Base-by-base conservation (phyloP, 2,113 vertebrate species). In the Antennarius striatus region DNA sequence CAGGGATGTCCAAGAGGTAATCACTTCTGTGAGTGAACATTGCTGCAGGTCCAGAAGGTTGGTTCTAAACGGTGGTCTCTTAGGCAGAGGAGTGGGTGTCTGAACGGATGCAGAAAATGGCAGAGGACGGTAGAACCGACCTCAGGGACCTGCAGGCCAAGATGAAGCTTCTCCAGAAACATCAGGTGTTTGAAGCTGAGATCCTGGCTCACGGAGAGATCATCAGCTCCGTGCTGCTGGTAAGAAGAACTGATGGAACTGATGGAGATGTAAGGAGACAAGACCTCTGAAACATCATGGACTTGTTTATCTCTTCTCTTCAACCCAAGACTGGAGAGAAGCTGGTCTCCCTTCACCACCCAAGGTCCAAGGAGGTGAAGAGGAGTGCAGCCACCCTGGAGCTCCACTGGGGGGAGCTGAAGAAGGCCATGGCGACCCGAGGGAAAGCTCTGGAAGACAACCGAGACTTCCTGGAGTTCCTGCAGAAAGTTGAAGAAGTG, bases 151-250 rank as follows among this genome's bases (percentile, higher is more conserved):
- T 96, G 73, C 90, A 91, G 69, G 91, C 90, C 45, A 95, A 94
- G 78, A 88, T 93, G 90, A 96, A 94, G 79, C 82, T 93, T 17
- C 84, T 95, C 10, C 91, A 93, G 86, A 96, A 94, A 49, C 95
- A 96, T 80, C 93, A 95, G 72, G 93, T 90, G 68, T 96, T 97
- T 49, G 93, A 96, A 84, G 94, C 95, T 6, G 96, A 98, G 85
- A 94, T 97, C 83, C 84, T 93, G 77, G 94, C 93, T 56, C 95
- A 93, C 52, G 81, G 92, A 15, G 86, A 93, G 75, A 91, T 93
- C 72, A 88, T 96, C 74, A 83, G 71, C 10, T 81, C 88, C 36
- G 90, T 95, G 36, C 89, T 89, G 68, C 89, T 88, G 94, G 96
- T 93, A 4, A 64, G 78, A n/a, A 5, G 14, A 17, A 9, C 6